A percentile compares a stretch with the other conserved stretches of the same genome.
Conservation (phyloP, 2,797 vertebrate genomes). For the Pangasius larnaudii region DNA sequence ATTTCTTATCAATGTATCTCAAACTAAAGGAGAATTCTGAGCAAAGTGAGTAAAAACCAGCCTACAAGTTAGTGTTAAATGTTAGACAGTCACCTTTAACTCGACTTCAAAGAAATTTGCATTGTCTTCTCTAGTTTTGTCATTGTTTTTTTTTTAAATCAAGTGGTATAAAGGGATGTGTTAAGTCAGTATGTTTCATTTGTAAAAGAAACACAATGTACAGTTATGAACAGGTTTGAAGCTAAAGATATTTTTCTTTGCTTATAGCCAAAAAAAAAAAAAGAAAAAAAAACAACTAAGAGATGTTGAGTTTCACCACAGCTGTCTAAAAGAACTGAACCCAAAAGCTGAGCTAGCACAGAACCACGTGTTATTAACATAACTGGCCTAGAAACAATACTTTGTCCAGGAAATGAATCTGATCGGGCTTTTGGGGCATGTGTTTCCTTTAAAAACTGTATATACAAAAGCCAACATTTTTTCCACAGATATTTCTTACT, state of each 20-base stretch:
- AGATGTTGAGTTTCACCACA: slow-evolving; percentile 45
- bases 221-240: not conserved
- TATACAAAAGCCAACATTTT: slow-evolving; percentile 55
- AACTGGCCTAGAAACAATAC: slow-evolving; percentile 63
- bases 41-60: not conserved
- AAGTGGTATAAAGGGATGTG: not conserved
- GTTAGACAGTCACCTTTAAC: not conserved
- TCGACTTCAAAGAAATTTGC: not conserved
- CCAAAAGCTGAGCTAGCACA: slow-evolving; percentile 50
- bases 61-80: not conserved
- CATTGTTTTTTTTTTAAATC: not conserved
- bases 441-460: slow-evolving; percentile 66
- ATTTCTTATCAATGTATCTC: not conserved
- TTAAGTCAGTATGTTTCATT: not conserved
- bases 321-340: slow-evolving; percentile 56
- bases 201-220: not conserved
- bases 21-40: not conserved
- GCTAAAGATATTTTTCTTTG: not conserved
- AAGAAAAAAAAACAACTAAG: not conserved
- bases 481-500: slow-evolving; percentile 55
- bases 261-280: not conserved
- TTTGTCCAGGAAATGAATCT: slow-evolving; percentile 69
- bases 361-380: slow-evolving; percentile 65
- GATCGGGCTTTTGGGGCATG: slow-evolving; percentile 68
- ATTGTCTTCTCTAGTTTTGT: not conserved